Evolutionary conservation across 2,797 vertebrate species (phyloP).

Genomic region (Eospalax fontanierii): DNA sequence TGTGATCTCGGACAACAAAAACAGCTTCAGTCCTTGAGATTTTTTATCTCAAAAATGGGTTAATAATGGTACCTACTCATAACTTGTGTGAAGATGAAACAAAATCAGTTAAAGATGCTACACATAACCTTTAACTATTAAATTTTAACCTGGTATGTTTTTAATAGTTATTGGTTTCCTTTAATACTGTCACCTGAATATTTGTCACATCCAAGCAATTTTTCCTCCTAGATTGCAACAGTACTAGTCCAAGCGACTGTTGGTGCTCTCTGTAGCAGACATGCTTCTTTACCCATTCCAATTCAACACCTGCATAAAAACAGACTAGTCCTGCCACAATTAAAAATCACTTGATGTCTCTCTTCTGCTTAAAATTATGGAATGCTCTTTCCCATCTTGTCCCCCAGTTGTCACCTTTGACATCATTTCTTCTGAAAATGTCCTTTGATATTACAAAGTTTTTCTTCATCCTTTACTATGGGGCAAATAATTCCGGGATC

Average conservation of each 20-base stretch:
- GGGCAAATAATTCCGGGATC: background rate
- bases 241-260: background rate
- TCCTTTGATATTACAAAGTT: background rate
- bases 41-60: background rate
- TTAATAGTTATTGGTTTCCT: background rate
- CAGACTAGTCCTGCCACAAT: background rate
- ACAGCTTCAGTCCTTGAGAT: background rate
- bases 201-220: background rate
- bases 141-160: background rate
- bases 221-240: background rate
- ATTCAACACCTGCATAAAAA: background rate
- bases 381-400: background rate
- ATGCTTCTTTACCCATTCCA: background rate
- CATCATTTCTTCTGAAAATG: background rate
- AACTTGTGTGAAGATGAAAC: background rate
- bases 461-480: background rate
- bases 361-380: background rate
- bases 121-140: background rate
- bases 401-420: background rate
- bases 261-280: background rate
- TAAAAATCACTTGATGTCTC: background rate
- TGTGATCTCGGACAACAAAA: background rate
- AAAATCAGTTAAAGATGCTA: background rate
- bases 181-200: slow-evolving; percentile 1
- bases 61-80: background rate